A percentile compares a stretch with the other conserved stretches of the same genome.
Evolutionary conservation across 1,140 invertebrate species (phyloP).

Genomic region (Monomorium pharaonis): DNA sequence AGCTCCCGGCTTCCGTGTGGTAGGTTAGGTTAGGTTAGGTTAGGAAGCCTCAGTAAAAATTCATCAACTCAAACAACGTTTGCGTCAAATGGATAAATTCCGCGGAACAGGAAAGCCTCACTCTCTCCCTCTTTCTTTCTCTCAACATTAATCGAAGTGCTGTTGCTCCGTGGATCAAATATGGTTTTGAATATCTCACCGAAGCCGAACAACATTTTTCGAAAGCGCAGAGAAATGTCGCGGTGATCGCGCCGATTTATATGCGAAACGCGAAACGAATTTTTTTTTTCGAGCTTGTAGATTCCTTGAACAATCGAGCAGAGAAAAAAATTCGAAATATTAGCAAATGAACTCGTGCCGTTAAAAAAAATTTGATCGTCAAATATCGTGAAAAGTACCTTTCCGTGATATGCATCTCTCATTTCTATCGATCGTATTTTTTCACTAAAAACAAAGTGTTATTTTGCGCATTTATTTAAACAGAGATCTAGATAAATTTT

Average conservation of each 20-base stretch:
- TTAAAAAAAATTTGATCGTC: no score
- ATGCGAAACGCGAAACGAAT: background rate
- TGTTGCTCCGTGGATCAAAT: background rate
- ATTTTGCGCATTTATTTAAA: no score
- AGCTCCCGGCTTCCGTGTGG: background rate
- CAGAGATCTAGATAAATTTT: no score
- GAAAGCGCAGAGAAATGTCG: background rate
- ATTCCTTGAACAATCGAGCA: background rate
- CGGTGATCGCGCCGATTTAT: background rate
- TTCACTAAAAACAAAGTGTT: no score
- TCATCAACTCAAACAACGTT: slow-evolving; percentile 22
- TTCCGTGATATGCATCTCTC: no score
- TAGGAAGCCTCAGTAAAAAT: slow-evolving; percentile 25
- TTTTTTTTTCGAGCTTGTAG: background rate
- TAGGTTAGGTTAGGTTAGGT: no score
- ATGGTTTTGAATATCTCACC: background rate
- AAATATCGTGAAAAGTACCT: no score
- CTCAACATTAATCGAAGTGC: slow-evolving; percentile 4
- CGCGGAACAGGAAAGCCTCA: background rate
- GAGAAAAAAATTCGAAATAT: no score
- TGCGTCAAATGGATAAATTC: slow-evolving; percentile 32
- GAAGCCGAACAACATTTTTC: background rate
- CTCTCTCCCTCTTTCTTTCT: background rate
- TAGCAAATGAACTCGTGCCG: no score
- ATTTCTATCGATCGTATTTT: no score